phyloP scores from a whole-genome alignment of 2,113 vertebrate genomes.

The Oceanites oceanicus region DNA sequence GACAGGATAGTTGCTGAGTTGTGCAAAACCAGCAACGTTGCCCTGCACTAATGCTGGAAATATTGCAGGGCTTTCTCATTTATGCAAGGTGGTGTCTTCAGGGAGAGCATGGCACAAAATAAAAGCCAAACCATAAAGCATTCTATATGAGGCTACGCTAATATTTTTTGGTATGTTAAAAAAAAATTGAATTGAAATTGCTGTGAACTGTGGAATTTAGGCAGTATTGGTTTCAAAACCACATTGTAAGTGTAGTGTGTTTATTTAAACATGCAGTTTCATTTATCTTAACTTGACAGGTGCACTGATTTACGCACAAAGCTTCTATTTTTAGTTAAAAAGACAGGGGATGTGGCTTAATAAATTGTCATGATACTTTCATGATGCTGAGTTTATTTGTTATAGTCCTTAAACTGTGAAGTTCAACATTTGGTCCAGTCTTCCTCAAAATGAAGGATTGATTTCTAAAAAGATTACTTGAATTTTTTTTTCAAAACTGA shows the following conservation, averaged over 20 bases:
- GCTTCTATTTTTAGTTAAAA: not conserved
- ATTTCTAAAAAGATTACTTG: not conserved
- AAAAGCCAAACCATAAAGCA: not conserved
- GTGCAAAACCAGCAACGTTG: not conserved
- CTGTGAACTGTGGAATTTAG: not conserved
- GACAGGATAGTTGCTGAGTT: not conserved
- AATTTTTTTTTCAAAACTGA: not conserved
- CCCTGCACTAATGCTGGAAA: not conserved
- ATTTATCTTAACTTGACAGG: not conserved
- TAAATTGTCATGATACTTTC: not conserved
- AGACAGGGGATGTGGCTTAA: not conserved
- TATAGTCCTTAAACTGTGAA: not conserved
- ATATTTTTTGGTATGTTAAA: not conserved
- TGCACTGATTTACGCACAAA: not conserved
- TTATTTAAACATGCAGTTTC: not conserved
- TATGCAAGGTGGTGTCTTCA: not conserved
- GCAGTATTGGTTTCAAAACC: not conserved
- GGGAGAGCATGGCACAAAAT: not conserved
- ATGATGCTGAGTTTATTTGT: not conserved
- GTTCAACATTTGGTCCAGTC: not conserved
- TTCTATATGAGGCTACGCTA: accelerated
- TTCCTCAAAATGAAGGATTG: not conserved
- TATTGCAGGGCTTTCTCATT: not conserved
- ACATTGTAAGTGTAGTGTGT: not conserved
- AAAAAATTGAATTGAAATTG: not conserved